Evolutionary conservation across 2,888 invertebrate species (phyloP).

Genomic region (Habroteleia sp.): DNA sequence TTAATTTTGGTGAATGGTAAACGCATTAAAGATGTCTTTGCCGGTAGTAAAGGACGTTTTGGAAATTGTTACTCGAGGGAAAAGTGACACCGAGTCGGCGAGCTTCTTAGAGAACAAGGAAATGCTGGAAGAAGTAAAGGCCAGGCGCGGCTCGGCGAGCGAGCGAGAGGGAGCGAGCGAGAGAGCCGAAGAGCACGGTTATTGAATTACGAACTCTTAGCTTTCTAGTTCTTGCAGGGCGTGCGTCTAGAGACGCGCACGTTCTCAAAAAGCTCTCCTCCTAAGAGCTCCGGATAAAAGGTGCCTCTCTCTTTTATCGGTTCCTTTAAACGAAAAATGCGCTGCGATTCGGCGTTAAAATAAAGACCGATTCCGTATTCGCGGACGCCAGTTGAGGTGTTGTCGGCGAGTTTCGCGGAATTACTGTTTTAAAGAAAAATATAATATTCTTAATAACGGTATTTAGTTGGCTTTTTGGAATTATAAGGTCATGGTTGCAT

Average conservation of each 20-base stretch:
- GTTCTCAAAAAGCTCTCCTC: constrained; percentile 75
- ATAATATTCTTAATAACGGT: too few species aligned
- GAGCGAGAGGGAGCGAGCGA: constrained; percentile 56
- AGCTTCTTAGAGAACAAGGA: constrained; percentile 55
- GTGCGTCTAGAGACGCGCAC: constrained; percentile 75
- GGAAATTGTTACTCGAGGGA: constrained; percentile 60
- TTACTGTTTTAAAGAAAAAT: too few species aligned
- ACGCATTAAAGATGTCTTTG: constrained; percentile 48
- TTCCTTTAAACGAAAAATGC: constrained; percentile 58
- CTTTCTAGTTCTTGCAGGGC: constrained; percentile 77
- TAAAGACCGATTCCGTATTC: too few species aligned
- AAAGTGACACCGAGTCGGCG: constrained; percentile 57
- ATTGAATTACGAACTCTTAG: constrained; percentile 80
- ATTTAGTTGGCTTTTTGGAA: too few species aligned
- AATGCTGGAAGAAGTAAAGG: constrained; percentile 52
- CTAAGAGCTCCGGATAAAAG: constrained; percentile 72
- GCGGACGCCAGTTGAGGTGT: too few species aligned
- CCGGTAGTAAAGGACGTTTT: constrained; percentile 55
- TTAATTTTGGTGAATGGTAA: constrained; percentile 28
- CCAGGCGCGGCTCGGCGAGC: constrained; percentile 56
- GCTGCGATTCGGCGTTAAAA: too few species aligned
- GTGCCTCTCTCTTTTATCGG: constrained; percentile 68
- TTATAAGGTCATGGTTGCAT: too few species aligned
- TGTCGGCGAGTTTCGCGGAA: too few species aligned
- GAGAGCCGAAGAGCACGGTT: constrained; percentile 74